Conservation (phyloP, 37 sponge, comb jelly and placozoan genomes). For the Tethya wilhelma region DNA sequence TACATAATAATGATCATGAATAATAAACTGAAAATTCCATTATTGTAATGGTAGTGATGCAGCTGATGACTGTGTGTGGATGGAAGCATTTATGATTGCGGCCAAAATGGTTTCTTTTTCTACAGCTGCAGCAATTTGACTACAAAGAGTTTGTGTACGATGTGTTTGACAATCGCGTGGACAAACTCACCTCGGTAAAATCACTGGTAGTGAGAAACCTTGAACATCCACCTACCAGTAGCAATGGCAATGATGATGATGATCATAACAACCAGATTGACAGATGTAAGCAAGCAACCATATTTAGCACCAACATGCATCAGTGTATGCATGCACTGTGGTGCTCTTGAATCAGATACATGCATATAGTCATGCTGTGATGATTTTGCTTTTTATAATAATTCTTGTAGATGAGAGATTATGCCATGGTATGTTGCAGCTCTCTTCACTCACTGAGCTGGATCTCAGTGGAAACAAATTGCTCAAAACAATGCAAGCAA, state of each 20-base stretch:
- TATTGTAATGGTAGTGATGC: background rate
- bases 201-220: background rate
- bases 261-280: background rate
- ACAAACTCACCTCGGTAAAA: background rate
- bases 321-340: too few species aligned
- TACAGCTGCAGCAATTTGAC: constrained; percentile 38
- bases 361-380: too few species aligned
- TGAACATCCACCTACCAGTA: too few species aligned
- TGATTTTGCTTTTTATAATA: background rate
- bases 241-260: too few species aligned
- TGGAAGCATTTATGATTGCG: background rate
- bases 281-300: constrained; percentile 11
- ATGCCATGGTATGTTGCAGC: constrained; percentile 35
- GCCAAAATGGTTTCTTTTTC: background rate
- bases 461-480: constrained; percentile 30
- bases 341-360: background rate
- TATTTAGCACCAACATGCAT: too few species aligned
- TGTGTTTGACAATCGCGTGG: constrained; percentile 2
- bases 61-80: background rate
- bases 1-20: too few species aligned
- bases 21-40: too few species aligned
- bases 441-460: constrained; percentile 38
- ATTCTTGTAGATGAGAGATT: constrained; percentile 5
- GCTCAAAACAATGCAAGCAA: constrained; percentile 20
- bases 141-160: constrained; percentile 30